These are phyloP conservation scores for Gerris lacustris DNA, from an alignment of 2,888 invertebrate species.

Conservation along the genomic window DNA sequence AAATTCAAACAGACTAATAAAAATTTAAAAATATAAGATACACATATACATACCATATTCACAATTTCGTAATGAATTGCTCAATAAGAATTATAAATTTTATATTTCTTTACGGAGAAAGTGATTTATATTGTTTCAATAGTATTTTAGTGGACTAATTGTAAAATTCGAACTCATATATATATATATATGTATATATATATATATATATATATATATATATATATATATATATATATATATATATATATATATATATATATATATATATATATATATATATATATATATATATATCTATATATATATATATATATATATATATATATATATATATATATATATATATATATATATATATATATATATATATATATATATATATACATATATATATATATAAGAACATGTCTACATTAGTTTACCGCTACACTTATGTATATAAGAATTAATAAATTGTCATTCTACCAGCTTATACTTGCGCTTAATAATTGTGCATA, in stretches of 20 bases:
- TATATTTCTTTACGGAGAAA: too few species aligned
- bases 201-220: slow-evolving; percentile 3
- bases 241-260: slow-evolving; percentile 10
- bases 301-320: slow-evolving; percentile 3
- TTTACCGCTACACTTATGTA: not conserved
- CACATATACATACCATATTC: too few species aligned
- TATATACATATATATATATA: slow-evolving; percentile 12
- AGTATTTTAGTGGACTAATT: too few species aligned
- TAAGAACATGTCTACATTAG: not conserved
- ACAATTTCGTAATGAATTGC: too few species aligned
- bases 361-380: slow-evolving; percentile 1
- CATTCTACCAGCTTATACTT: too few species aligned
- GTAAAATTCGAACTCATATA: too few species aligned
- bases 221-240: not conserved
- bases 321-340: not conserved
- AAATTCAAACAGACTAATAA: too few species aligned
- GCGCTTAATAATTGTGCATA: too few species aligned
- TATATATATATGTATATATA: slow-evolving; percentile 6
- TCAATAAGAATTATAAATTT: too few species aligned
- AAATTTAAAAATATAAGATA: too few species aligned
- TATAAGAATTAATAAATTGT: not conserved
- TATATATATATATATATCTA: not conserved
- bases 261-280: not conserved
- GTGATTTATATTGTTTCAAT: too few species aligned
- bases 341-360: not conserved